phyloP scores from a whole-genome alignment of 2,113 vertebrate genomes.

The Naja naja region DNA sequence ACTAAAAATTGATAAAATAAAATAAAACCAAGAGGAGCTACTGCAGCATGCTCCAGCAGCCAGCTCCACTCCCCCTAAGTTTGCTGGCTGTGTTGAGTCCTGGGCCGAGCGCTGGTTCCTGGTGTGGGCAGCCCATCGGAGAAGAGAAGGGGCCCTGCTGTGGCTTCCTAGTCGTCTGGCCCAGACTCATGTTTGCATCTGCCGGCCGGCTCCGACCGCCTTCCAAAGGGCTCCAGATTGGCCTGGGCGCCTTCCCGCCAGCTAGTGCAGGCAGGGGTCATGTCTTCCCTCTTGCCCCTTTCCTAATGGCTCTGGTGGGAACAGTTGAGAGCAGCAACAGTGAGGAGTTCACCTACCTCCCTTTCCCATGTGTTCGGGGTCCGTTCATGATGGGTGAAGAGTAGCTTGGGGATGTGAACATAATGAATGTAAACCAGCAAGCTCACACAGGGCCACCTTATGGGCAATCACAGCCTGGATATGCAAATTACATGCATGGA shows the following conservation, averaged over 20 bases:
- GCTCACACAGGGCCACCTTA: slow-evolving; percentile 89
- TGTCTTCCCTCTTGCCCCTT: not conserved
- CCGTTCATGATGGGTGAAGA: slow-evolving; percentile 49
- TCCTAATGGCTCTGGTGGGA: not conserved
- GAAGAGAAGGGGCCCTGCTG: too few species aligned
- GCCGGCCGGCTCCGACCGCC: not conserved
- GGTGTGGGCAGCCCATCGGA: not conserved
- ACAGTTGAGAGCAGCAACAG: not conserved
- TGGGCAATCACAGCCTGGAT: slow-evolving; percentile 87
- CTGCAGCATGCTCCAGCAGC: too few species aligned
- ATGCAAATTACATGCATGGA: slow-evolving; percentile 83
- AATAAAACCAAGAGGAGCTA: too few species aligned
- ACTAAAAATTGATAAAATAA: too few species aligned
- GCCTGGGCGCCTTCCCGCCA: not conserved
- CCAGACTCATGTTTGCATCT: not conserved
- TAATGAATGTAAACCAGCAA: slow-evolving; percentile 98
- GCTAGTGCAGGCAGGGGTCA: not conserved
- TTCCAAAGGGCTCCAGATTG: not conserved
- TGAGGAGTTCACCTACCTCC: not conserved
- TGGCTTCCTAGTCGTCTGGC: not conserved
- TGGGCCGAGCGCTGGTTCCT: not conserved
- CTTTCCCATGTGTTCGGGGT: not conserved
- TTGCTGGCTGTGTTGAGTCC: not conserved
- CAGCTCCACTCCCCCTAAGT: too few species aligned
- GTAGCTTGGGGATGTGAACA: slow-evolving; percentile 92